Evolutionary conservation across 2,797 vertebrate species (phyloP).

Genomic region (Xenentodon cancila): DNA sequence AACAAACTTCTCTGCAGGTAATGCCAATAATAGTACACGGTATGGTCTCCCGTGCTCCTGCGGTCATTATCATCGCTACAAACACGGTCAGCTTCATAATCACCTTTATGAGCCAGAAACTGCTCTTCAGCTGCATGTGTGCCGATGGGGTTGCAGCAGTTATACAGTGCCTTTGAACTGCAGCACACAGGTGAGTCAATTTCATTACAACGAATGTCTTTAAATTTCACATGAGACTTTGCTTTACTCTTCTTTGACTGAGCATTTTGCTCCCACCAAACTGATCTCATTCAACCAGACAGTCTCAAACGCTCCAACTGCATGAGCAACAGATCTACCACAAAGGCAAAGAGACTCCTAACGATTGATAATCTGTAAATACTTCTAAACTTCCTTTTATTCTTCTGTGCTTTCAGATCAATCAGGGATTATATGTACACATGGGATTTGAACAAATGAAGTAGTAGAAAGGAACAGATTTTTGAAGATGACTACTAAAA

Average conservation of each 20-base stretch:
- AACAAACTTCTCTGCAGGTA: background rate
- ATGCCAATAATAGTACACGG: background rate
- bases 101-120: conserved; percentile 1
- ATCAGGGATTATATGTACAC: conserved; percentile 8
- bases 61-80: conserved; percentile 4
- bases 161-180: conserved; percentile 10
- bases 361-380: conserved; percentile 14
- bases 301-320: conserved; percentile 38
- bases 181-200: conserved; percentile 33
- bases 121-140: conserved; percentile 17
- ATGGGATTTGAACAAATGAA: conserved; percentile 1
- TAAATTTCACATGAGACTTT: conserved; percentile 55
- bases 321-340: conserved; percentile 29
- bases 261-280: conserved; percentile 45
- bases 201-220: conserved; percentile 46
- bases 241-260: conserved; percentile 31
- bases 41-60: too few relatives aligned
- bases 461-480: background rate
- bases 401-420: background rate
- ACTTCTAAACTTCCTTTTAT: conserved; percentile 2
- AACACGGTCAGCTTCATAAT: conserved; percentile 6
- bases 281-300: conserved; percentile 43
- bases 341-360: conserved; percentile 9
- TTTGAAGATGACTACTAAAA: background rate
- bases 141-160: conserved; percentile 45